Percentiles rank a stretch among this genome's conserved stretches.
Conservation (phyloP, 2,113 vertebrate species). For the Rhagologus leucostigma region DNA sequence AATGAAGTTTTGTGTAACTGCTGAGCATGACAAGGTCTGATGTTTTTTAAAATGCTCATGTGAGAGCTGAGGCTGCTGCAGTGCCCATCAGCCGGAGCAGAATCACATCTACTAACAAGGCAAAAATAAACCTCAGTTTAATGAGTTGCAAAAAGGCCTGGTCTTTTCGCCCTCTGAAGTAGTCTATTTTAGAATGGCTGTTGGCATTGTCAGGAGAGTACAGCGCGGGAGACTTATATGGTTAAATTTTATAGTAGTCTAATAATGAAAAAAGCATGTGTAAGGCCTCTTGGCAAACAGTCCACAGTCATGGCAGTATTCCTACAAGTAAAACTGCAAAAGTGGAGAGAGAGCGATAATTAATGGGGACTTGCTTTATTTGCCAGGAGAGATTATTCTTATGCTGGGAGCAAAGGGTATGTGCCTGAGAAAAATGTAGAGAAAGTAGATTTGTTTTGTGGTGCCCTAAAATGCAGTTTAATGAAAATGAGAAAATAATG, state of each 20-base stretch:
- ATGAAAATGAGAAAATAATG: constrained; percentile 56
- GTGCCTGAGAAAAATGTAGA: constrained; percentile 13
- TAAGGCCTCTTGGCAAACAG: constrained; percentile 55
- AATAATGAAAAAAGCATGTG: constrained; percentile 63
- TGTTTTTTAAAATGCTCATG: not conserved
- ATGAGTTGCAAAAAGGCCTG: constrained; percentile 39
- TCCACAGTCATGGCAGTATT: not conserved
- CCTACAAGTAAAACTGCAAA: constrained; percentile 18
- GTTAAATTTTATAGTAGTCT: constrained; percentile 65
- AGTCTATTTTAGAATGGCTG: constrained; percentile 55
- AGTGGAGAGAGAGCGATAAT: constrained; percentile 26
- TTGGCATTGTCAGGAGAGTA: constrained; percentile 28
- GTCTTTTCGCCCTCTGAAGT: constrained; percentile 6
- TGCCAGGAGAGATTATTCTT: constrained; percentile 47
- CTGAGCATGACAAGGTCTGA: not conserved
- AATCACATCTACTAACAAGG: constrained; percentile 29
- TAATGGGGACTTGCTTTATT: constrained; percentile 23
- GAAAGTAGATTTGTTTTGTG: constrained; percentile 26
- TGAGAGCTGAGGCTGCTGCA: not conserved
- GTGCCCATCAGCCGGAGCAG: not conserved
- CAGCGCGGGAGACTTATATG: constrained; percentile 34
- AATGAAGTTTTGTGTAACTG: not conserved
- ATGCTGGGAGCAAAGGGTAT: not conserved
- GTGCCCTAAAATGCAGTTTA: constrained; percentile 37
- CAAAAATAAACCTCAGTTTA: constrained; percentile 28